A percentile compares a stretch with the other conserved stretches of the same genome.
Evolutionary conservation across 2,888 invertebrate genomes (phyloP).

Genomic region (Melanchra persicariae): DNA sequence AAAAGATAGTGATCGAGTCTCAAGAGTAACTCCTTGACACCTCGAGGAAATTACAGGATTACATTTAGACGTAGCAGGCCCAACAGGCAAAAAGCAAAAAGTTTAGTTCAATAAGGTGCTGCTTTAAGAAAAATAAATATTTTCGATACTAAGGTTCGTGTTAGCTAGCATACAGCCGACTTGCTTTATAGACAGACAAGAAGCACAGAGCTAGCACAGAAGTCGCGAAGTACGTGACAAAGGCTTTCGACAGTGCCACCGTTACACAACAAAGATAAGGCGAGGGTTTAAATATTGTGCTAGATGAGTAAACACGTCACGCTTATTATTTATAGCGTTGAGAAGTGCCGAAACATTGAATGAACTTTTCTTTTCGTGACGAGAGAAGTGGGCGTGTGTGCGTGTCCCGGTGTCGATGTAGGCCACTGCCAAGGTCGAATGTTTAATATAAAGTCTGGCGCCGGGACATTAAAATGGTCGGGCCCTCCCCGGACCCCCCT

Average conservation of each 20-base stretch:
- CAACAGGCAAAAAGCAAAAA: not conserved
- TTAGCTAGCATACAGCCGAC: conserved; percentile 11
- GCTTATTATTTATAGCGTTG: conserved; percentile 86
- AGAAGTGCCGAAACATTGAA: conserved; percentile 86
- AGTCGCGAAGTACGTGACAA: conserved; percentile 67
- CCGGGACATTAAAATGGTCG: conserved; percentile 90
- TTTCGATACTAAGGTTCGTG: not conserved
- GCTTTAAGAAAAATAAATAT: not conserved
- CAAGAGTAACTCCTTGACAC: not conserved
- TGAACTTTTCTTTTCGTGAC: conserved; percentile 89
- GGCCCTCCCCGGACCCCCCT: conserved; percentile 87
- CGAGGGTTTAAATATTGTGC: conserved; percentile 76
- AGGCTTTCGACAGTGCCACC: conserved; percentile 74
- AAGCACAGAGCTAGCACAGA: conserved; percentile 52
- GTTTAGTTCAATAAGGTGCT: not conserved
- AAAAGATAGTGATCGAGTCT: not conserved
- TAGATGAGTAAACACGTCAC: conserved; percentile 83
- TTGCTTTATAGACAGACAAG: conserved; percentile 56
- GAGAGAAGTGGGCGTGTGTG: conserved; percentile 88
- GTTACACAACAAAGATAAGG: conserved; percentile 75
- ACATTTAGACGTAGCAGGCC: not conserved
- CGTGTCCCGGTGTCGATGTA: conserved; percentile 89
- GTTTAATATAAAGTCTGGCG: conserved; percentile 91
- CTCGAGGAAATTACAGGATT: not conserved
- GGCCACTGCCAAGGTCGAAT: conserved; percentile 91